These are phyloP conservation scores for Neoitamus cyanurus DNA, from an alignment of 2,888 invertebrate species.

Conservation along the genomic window DNA sequence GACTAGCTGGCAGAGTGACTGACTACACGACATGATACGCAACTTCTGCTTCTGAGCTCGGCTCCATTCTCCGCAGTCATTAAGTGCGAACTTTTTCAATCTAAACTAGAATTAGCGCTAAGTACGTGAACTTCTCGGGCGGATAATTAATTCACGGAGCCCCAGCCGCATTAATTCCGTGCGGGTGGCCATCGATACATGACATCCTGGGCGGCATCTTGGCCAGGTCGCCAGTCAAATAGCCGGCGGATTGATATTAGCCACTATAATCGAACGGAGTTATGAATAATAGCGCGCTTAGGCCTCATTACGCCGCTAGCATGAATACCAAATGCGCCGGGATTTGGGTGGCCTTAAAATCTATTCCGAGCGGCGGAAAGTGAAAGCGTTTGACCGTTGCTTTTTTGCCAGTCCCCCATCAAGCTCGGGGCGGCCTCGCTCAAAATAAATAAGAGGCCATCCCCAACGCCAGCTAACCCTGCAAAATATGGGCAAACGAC, in stretches of 20 bases:
- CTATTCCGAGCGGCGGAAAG: not conserved
- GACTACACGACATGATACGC: constrained; percentile 33
- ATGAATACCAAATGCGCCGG: constrained; percentile 6
- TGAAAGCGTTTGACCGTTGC: constrained; percentile 13
- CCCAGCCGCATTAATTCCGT: not conserved
- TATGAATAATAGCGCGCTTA: constrained; percentile 17
- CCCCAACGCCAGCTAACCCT: not conserved
- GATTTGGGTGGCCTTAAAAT: not conserved
- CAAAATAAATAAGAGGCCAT: not conserved
- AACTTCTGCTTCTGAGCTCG: constrained; percentile 13
- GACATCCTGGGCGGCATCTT: not conserved
- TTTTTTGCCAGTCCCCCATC: not conserved
- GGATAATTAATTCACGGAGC: constrained; percentile 34
- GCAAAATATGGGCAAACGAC: constrained; percentile 31
- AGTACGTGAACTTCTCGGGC: constrained; percentile 28
- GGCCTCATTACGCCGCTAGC: constrained; percentile 3
- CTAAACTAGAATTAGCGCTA: constrained; percentile 11
- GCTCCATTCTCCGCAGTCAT: constrained; percentile 9
- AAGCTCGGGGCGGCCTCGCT: not conserved
- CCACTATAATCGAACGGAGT: not conserved
- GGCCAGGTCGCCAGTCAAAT: not conserved
- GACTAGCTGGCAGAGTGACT: constrained; percentile 1
- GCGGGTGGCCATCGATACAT: not conserved
- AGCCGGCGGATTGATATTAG: not conserved
- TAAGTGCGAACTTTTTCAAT: constrained; percentile 39